A percentile compares a stretch with the other conserved stretches of the same genome.
Conservation (phyloP, 2,888 invertebrate genomes). For the Acleris literana region DNA sequence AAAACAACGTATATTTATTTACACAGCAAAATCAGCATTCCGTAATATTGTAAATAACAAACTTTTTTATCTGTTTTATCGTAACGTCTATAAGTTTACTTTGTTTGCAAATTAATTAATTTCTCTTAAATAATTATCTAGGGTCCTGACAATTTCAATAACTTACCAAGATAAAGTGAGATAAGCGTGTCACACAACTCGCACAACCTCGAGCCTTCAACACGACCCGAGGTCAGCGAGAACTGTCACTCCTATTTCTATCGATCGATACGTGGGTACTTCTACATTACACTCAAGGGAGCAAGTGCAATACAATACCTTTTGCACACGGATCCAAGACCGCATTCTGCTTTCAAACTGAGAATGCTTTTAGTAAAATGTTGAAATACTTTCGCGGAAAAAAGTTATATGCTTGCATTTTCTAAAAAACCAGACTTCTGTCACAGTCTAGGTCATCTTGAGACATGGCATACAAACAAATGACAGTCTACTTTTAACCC, state of each 20-base stretch:
- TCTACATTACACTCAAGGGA: slow-evolving; percentile 15
- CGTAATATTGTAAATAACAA: no score
- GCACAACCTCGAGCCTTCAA: slow-evolving; percentile 9
- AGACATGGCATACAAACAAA: slow-evolving; percentile 21
- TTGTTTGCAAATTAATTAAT: no score
- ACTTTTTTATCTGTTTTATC: no score
- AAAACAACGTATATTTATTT: no score
- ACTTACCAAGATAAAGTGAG: slow-evolving; percentile 24
- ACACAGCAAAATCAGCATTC: no score
- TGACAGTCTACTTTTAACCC: slow-evolving; percentile 21
- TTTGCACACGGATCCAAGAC: neutral
- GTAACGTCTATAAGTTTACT: no score
- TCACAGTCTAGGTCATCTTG: slow-evolving; percentile 2
- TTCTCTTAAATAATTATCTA: no score
- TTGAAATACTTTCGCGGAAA: neutral
- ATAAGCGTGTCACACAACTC: neutral
- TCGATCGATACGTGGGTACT: slow-evolving; percentile 21
- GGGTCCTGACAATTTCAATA: slow-evolving; percentile 18
- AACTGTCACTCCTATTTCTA: slow-evolving; percentile 21
- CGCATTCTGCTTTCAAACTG: no score
- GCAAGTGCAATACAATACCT: neutral
- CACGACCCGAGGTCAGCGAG: slow-evolving; percentile 34
- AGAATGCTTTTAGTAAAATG: no score
- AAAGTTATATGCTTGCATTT: neutral
- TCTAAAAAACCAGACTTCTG: neutral